Evolutionary conservation across 2,888 invertebrate species (phyloP).

Genomic region (Eucera pruinosa): DNA sequence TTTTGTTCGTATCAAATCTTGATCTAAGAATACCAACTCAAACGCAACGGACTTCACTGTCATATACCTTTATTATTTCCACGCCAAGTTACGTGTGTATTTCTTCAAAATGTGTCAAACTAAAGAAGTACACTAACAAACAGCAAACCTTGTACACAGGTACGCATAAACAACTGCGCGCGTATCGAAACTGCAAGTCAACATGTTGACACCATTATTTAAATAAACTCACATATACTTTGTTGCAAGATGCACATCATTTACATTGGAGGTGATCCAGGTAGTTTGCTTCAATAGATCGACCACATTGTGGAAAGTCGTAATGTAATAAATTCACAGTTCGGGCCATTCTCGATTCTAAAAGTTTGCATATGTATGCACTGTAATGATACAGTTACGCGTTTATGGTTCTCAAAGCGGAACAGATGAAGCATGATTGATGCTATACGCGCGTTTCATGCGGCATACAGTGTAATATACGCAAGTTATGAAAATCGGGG

Average conservation of each 20-base stretch:
- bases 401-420: constrained; percentile 29
- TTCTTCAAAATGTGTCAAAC: not conserved
- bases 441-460: constrained; percentile 25
- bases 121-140: not conserved
- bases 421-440: constrained; percentile 48
- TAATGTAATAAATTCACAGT: constrained; percentile 17
- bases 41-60: no score
- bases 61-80: no score
- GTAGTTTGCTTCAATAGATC: constrained; percentile 1
- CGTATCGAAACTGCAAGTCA: not conserved
- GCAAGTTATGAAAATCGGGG: constrained; percentile 50
- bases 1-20: no score
- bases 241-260: constrained; percentile 5
- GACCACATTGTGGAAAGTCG: not conserved
- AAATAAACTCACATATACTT: constrained; percentile 30
- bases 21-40: no score
- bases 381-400: constrained; percentile 5
- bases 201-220: constrained; percentile 38
- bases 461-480: not conserved
- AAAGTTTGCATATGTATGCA: not conserved
- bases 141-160: no score
- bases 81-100: no score
- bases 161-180: not conserved
- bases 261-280: constrained; percentile 34
- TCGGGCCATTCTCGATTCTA: not conserved